Base-by-base conservation (phyloP, 2,888 invertebrate genomes). In the Heliconius ismenius region DNA sequence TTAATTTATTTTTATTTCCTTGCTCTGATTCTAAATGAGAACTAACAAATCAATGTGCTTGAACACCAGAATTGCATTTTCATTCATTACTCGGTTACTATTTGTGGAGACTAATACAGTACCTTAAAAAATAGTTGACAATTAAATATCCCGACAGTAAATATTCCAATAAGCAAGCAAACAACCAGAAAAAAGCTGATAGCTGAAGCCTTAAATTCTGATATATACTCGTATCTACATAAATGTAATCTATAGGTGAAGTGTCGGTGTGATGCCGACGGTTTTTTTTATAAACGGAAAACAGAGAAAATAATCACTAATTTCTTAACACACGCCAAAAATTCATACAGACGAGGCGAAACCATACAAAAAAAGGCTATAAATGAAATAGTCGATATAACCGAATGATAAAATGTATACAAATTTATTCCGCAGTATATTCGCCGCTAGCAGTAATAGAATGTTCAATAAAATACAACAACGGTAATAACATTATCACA, bases 391-490 rank as follows among this genome's bases (percentile, higher is more conserved):
- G 65, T 39, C 65, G 39, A 67, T 67, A 67, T 39, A 67, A 39
- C 65, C 24, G 11, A 67, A 67, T 67, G 65, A 67, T 67, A 67
- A 67, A 67, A 67, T n/a, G 65, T 67, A 67, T 39, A 67, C 65
- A 67, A 67, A 67, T 67, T 67, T 67, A 67, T 67, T 67, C 65
- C 65, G 24, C 39, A 39, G 65, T 67, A 67, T 24, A 24, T 67
- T 15, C 65, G 65, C 65, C 39, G 65, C 65, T 15, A 67, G 65
- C 65, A 67, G 65, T 67, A 67, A 67, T 39, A 67, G 65, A 67
- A 67, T 67, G 65, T 67, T 67, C 65, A 67, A 67, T 67, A 67
- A 67, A 67, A 67, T 67, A 67, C 65, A 24, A 67, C 65, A 67
- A 67, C 65, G 39, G 65, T 67, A 67, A 67, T 67, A 67, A 67